A percentile compares a stretch with the other conserved stretches of the same genome.
phyloP scores from a whole-genome alignment of 2,888 invertebrate genomes.

The Heteromurus nitidus region DNA sequence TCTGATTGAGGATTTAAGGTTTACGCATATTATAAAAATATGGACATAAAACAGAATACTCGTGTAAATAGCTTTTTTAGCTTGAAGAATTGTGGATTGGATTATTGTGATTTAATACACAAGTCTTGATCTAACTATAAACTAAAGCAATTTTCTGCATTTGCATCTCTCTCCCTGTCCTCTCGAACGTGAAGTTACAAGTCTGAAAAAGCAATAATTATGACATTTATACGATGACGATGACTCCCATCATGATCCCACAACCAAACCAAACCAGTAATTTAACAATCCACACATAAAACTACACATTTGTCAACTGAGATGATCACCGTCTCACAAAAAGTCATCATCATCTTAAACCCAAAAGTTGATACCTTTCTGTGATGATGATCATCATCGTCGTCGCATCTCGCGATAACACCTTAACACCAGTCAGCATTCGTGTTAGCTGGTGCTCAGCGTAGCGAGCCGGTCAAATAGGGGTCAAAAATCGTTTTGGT shows the following conservation, averaged over 20 bases:
- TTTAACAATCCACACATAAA: no score
- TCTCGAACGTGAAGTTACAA: not conserved
- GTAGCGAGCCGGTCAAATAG: conserved; percentile 52
- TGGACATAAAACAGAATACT: no score
- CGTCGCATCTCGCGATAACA: not conserved
- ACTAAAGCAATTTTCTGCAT: not conserved
- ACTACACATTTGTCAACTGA: no score
- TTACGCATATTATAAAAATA: no score
- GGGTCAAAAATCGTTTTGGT: conserved; percentile 50
- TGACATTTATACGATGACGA: not conserved
- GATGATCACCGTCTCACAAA: not conserved
- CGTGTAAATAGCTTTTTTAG: no score
- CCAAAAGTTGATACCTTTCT: not conserved
- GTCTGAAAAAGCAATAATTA: not conserved
- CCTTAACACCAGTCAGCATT: not conserved
- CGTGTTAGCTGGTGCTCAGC: no score
- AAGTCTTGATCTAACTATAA: no score
- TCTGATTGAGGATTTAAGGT: no score
- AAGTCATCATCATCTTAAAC: not conserved
- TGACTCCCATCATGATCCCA: not conserved
- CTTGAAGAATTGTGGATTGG: no score
- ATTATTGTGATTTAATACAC: no score
- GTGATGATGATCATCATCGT: conserved; percentile 6
- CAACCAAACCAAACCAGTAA: no score
- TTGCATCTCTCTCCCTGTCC: not conserved